Base-by-base conservation (phyloP, 2,888 invertebrate genomes). In the Germaria angustata region DNA sequence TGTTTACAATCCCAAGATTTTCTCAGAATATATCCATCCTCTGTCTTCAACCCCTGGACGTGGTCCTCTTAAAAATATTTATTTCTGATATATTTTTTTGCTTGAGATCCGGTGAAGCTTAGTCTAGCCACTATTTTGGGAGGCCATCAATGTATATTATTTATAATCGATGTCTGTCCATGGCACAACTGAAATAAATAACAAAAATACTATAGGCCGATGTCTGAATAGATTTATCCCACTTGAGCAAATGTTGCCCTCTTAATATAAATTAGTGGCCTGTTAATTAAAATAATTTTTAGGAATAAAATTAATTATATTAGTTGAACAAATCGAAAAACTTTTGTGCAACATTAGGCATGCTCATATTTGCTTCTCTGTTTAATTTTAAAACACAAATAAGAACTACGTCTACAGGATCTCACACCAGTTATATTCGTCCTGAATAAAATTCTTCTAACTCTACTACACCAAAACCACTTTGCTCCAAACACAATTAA, bases 401-500 rank as follows among this genome's bases (percentile, higher is more conserved):
- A 20, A 3, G 9, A 1, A 46, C 7, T 46, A 20, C 13, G 13
- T 13, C 11, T 22, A 9, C 28, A 53, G 15, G 32, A 53, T 32
- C 32, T 9, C 28, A 2, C 1, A 17, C 9, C 15, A 9, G 15
- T 32, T 39, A 24, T n/a, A 39, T 59, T 22, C 24, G 24, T 39
- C 63, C 44, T 32, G 28, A 17, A 28, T 28, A 15, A 15, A 7
- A 6, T 17, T 63, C 7, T 28, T 28, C 8, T 13, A 2, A 1
- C 1, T 32, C 13, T 46, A 15, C 13, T 11, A 2, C 11, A 17
- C 0, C 11, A n/a, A 41, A 22, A 44, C 32, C 63, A 46, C 53
- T 36, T 55, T 65, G 34, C 44, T n/a, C 11, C 24, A 49, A 76
- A 39, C 13, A 49, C 24, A 46, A 66, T 49, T 66, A 46, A 57